A percentile compares a stretch with the other conserved stretches of the same genome.
Conservation (phyloP, 1,140 invertebrate species). For the Drosophila sulfurigaster region DNA sequence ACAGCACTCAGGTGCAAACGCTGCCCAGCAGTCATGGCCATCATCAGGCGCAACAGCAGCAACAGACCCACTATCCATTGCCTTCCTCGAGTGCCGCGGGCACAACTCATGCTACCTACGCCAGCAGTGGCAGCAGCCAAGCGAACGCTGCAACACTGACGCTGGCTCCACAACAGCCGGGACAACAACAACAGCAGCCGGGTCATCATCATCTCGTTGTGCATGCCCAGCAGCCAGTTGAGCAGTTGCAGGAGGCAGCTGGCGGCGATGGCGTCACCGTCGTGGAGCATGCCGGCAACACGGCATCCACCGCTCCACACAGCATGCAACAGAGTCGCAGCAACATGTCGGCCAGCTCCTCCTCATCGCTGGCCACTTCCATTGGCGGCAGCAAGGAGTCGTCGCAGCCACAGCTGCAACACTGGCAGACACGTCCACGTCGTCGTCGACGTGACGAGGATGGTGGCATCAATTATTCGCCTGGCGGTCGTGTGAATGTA, state of each 20-base stretch:
- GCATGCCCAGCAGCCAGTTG: conserved; percentile 52
- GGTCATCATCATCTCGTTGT: conserved; percentile 58
- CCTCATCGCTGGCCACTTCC: conserved; percentile 74
- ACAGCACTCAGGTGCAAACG: conserved; percentile 62
- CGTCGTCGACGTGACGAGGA: conserved; percentile 81
- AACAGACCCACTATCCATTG: conserved; percentile 79
- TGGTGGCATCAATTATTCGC: conserved; percentile 68
- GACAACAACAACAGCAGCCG: conserved; percentile 55
- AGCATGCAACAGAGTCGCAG: conserved; percentile 55
- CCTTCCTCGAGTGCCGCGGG: conserved; percentile 71
- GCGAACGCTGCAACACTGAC: conserved; percentile 46
- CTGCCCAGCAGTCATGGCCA: conserved; percentile 57
- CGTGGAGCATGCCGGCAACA: conserved; percentile 50
- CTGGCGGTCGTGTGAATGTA: conserved; percentile 73
- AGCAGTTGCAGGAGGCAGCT: conserved; percentile 56
- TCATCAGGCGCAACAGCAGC: conserved; percentile 63
- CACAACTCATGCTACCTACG: conserved; percentile 74
- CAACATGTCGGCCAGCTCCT: conserved; percentile 71
- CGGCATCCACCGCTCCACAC: conserved; percentile 25
- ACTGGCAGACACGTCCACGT: conserved; percentile 74
- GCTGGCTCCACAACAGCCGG: conserved; percentile 47
- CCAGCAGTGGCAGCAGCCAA: conserved; percentile 49
- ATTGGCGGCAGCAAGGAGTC: conserved; percentile 67
- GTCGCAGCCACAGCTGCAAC: conserved; percentile 43
- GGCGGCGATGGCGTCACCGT: conserved; percentile 22